Base-by-base conservation (phyloP, 2,113 vertebrate genomes). In the Astur gentilis region DNA sequence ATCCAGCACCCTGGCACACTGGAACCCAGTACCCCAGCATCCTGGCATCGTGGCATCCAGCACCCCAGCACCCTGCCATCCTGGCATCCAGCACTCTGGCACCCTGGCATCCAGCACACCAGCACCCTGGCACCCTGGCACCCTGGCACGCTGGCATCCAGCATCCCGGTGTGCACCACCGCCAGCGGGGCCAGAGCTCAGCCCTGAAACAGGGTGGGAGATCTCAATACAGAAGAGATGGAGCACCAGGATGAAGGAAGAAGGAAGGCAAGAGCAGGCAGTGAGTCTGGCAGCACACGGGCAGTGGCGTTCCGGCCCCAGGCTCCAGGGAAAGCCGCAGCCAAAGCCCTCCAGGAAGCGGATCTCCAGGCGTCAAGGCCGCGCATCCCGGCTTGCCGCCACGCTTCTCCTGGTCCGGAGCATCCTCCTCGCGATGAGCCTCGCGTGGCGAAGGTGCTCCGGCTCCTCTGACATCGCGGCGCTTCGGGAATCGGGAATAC, bases 241-340 rank as follows among this genome's bases (percentile, higher is more conserved):
- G 66, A 81, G 69, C 62, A 64, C 36, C 0, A 0, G 52, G 54
- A 71, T 7, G 36, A 23, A 81, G 64, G 67, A 80, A 57, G 78
- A 60, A 71, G 47, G 4, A 21, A 89, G 26, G 73, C n/a, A 61
- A 40, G 61, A 79, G 82, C 26, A 27, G 61, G 61, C 42, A 60
- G 77, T 2, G 4, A 72, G 50, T 2, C 58, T 26, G 38, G 65
- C 65, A 90, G 88, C 5, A 10, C 7, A 7, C 1, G 0, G 77
- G 72, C 50, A 83, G 81, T 1, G 0, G 34, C 0, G 0, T 50
- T 42, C 78, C 1, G 0, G 81, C 49, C 44, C 76, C 15, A 6
- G 31, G 47, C 83, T 65, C 52, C 12, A 3, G 18, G 27, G 19
- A 54, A 91, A 73, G 50, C 45, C 4, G 8, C 83, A 65, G 91